Conservation (phyloP, 2,797 vertebrate species). For the Acrossocheilus wenchowensis region DNA sequence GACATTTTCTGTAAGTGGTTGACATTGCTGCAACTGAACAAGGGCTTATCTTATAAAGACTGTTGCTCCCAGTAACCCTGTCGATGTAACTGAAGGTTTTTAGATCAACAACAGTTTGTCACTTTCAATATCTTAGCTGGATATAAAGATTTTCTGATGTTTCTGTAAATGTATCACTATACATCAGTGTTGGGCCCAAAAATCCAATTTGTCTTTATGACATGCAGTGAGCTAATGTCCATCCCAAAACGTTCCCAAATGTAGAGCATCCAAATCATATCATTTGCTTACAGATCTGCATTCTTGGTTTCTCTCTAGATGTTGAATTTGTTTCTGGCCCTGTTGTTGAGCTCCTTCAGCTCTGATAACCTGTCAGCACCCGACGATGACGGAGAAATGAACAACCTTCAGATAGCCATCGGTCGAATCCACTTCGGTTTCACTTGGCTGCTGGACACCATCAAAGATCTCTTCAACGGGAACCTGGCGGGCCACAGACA, state of each 20-base stretch:
- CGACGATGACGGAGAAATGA: constrained; percentile 95
- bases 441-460: constrained; percentile 70
- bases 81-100: constrained; percentile 19
- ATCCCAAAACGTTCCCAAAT: neutral
- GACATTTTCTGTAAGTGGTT: neutral
- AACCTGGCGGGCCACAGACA: constrained; percentile 73
- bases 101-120: neutral
- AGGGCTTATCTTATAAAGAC: neutral
- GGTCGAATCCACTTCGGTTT: constrained; percentile 87
- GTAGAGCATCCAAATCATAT: neutral
- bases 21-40: neutral
- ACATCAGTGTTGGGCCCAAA: neutral
- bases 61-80: neutral
- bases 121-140: neutral
- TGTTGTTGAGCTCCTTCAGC: constrained; percentile 97
- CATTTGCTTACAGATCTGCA: neutral
- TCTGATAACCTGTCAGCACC: constrained; percentile 95
- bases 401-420: constrained; percentile 97
- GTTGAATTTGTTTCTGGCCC: constrained; percentile 95
- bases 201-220: neutral
- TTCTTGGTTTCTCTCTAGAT: constrained; percentile 77
- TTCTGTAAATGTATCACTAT: neutral
- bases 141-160: neutral
- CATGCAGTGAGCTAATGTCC: neutral
- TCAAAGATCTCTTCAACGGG: constrained; percentile 75